These are phyloP conservation scores for Macropus fuliginosus DNA, from an alignment of 2,797 vertebrate genomes.

Conservation along the genomic window DNA sequence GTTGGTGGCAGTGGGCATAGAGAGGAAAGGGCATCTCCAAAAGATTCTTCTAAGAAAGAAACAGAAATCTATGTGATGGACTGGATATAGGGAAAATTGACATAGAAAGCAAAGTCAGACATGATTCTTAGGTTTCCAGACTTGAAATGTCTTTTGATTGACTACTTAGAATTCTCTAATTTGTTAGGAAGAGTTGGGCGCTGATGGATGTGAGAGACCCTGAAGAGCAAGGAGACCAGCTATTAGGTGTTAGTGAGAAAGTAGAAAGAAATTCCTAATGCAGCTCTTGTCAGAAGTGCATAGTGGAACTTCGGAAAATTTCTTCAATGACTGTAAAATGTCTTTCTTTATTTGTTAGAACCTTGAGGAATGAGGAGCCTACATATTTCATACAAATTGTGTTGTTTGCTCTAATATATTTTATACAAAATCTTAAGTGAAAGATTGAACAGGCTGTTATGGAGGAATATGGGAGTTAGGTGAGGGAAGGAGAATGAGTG, in stretches of 20 bases:
- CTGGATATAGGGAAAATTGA: background rate
- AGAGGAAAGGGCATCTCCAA: background rate
- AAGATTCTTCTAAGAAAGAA: background rate
- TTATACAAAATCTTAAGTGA: background rate
- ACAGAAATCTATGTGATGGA: background rate
- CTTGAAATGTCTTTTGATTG: background rate
- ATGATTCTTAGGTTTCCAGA: background rate
- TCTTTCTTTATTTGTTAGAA: background rate
- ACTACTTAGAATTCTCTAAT: background rate
- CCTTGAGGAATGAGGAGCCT: background rate
- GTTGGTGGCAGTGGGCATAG: background rate
- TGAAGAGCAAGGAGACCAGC: background rate
- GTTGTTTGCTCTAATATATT: background rate
- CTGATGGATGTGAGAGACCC: rapidly evolving
- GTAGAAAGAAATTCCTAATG: background rate
- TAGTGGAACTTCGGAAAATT: background rate
- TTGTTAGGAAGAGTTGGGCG: background rate
- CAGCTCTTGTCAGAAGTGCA: background rate
- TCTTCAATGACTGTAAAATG: background rate
- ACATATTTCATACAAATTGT: background rate
- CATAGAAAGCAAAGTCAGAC: background rate
- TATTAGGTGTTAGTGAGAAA: background rate
- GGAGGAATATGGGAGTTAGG: background rate
- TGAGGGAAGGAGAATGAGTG: background rate
- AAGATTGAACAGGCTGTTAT: background rate